Evolutionary conservation across 2,888 invertebrate species (phyloP), one percentile per base, ranked within the genome.

Genomic region (Polyommatus icarus): DNA sequence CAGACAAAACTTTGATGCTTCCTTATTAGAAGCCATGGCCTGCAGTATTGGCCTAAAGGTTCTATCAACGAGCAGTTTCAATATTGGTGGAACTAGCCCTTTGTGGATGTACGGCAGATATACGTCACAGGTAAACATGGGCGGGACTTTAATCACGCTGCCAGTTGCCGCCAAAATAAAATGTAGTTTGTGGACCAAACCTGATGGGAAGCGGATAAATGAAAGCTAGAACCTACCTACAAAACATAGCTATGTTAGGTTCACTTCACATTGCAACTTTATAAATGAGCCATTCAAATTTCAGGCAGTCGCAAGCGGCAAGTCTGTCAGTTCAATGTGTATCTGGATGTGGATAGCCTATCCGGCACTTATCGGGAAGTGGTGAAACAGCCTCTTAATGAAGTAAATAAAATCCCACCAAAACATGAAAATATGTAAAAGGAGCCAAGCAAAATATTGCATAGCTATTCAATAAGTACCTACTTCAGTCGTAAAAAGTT

Each of bases 91-190:
- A 32, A 6, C 61, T 29, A 15, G 29, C 67, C 29, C 67, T 67
- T 67, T 67, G 67, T 61, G 59, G 59, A 24, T 24, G 61, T 67
- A 67, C 67, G 10, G 24, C 67, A 18, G 67, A 67, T 32, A 32
- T 67, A 18, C 61, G 61, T 24, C 61, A 67, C 67, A 67, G 67
- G 67, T 67, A 67, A 67, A 67, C 67, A 67, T 67, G 67, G 61
- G 67, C 67, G 29, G 67, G 67, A 67, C 67, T 67, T 67, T 67
- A 67, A 67, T 67, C 67, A 67, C 67, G 29, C 29, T 67, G 15
- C 67, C 29, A 20, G 61, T 67, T 32, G 29, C 67, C 67, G 67
- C 67, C 67, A 67, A 67, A 67, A 67, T 67, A 67, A 67, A 67
- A 67, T 67, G 67, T 67, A 67, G 67, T 67, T 67, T 32, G 29